These are phyloP conservation scores for Psettodes erumei DNA, from an alignment of 2,113 vertebrate genomes.

Conservation along the genomic window DNA sequence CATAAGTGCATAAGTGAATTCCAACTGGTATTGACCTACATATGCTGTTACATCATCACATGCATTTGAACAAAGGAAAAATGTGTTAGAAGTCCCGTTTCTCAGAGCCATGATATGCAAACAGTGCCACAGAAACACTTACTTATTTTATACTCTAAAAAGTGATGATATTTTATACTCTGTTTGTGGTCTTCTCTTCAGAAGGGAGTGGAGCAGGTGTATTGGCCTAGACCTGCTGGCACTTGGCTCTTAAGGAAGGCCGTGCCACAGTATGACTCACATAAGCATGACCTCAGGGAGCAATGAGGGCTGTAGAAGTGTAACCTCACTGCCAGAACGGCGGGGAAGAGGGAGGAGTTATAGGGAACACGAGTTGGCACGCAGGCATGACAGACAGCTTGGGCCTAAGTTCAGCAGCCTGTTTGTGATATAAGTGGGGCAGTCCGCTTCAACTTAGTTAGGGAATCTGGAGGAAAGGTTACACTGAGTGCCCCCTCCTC, in stretches of 20 bases:
- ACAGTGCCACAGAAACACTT: not conserved
- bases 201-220: conserved; percentile 57
- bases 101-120: conserved; percentile 3
- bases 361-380: conserved; percentile 51
- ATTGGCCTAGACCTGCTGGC: conserved; percentile 18
- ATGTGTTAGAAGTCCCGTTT: conserved; percentile 21
- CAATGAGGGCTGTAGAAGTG: conserved; percentile 43
- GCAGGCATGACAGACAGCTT: conserved; percentile 65
- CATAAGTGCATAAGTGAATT: conserved; percentile 25
- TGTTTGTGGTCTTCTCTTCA: not conserved
- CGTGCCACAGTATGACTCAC: conserved; percentile 67
- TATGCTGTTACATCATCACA: conserved; percentile 64
- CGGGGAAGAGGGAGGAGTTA: conserved; percentile 54
- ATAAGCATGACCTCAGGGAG: conserved; percentile 69
- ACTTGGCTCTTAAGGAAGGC: conserved; percentile 32
- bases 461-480: conserved; percentile 82
- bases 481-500: too few species aligned
- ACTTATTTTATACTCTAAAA: too few species aligned
- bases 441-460: conserved; percentile 63
- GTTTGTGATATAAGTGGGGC: conserved; percentile 77
- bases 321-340: conserved; percentile 41
- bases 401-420: conserved; percentile 58
- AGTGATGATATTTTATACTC: not conserved
- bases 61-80: conserved; percentile 43
- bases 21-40: conserved; percentile 60